These are phyloP conservation scores for Myripristis murdjan DNA, from an alignment of 2,797 vertebrate genomes.

Conservation along the genomic window DNA sequence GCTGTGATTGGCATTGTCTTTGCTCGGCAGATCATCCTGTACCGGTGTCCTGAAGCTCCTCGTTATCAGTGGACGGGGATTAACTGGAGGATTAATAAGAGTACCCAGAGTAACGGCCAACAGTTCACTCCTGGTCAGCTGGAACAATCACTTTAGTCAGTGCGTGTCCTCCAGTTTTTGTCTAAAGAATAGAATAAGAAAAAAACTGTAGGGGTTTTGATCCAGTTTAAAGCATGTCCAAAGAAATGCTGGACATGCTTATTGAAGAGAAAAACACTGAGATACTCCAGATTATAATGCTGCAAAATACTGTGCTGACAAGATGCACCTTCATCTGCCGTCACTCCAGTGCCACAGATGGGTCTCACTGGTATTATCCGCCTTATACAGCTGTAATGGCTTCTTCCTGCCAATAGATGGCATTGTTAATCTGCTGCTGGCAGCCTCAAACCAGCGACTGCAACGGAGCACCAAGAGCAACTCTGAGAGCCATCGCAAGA, in stretches of 20 bases:
- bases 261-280: background rate
- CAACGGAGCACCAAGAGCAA: background rate
- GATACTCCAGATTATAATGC: background rate
- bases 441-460: background rate
- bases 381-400: conserved; percentile 29
- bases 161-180: background rate
- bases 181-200: background rate
- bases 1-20: conserved; percentile 64
- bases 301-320: too few species aligned
- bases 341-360: too few species aligned
- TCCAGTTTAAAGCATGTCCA: background rate
- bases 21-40: conserved; percentile 40
- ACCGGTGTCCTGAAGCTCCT: conserved; percentile 40
- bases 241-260: background rate
- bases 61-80: conserved; percentile 57
- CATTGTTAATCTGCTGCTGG: conserved; percentile 42
- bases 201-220: background rate
- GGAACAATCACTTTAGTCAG: background rate
- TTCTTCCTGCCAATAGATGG: conserved; percentile 58
- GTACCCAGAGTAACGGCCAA: conserved; percentile 7
- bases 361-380: background rate
- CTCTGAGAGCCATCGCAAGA: background rate
- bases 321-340: background rate
- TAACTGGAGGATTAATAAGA: conserved; percentile 54
- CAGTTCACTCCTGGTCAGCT: conserved; percentile 30